Percentiles rank a stretch among this genome's conserved stretches.
phyloP scores from a whole-genome alignment of 2,888 invertebrate species.

The Drosophila buzzatii region DNA sequence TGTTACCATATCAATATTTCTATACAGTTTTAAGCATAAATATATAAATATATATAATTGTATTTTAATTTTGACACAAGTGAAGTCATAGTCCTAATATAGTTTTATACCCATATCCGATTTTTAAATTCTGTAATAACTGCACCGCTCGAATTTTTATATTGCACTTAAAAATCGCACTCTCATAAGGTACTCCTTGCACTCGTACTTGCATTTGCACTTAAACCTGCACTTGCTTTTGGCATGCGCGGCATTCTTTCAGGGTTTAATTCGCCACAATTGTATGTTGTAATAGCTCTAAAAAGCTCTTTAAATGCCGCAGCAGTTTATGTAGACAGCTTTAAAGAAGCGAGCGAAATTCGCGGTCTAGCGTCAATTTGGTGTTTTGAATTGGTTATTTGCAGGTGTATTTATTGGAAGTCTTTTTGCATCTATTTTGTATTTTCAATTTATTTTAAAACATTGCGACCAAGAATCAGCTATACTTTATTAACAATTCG shows the following conservation, averaged over 20 bases:
- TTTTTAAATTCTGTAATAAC: conserved; percentile 37
- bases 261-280: conserved; percentile 71
- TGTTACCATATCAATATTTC: no score
- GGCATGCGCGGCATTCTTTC: conserved; percentile 55
- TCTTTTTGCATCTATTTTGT: background rate
- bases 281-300: conserved; percentile 69
- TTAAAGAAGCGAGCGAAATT: conserved; percentile 37
- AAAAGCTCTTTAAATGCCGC: conserved; percentile 29
- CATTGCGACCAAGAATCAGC: background rate
- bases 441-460: background rate
- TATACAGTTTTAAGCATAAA: background rate
- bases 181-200: conserved; percentile 40
- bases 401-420: conserved; percentile 12
- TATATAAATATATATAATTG: conserved; percentile 16
- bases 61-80: conserved; percentile 45
- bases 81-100: conserved; percentile 23
- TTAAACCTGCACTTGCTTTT: conserved; percentile 49
- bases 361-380: conserved; percentile 78
- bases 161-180: conserved; percentile 50
- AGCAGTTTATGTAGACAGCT: conserved; percentile 17
- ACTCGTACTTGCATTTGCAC: conserved; percentile 55
- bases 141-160: conserved; percentile 50
- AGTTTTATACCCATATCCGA: conserved; percentile 21
- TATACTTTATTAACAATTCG: background rate
- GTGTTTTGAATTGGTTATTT: conserved; percentile 69